A percentile compares a stretch with the other conserved stretches of the same genome.
phyloP scores from a whole-genome alignment of 2,888 invertebrate species.

The Pocota personata region DNA sequence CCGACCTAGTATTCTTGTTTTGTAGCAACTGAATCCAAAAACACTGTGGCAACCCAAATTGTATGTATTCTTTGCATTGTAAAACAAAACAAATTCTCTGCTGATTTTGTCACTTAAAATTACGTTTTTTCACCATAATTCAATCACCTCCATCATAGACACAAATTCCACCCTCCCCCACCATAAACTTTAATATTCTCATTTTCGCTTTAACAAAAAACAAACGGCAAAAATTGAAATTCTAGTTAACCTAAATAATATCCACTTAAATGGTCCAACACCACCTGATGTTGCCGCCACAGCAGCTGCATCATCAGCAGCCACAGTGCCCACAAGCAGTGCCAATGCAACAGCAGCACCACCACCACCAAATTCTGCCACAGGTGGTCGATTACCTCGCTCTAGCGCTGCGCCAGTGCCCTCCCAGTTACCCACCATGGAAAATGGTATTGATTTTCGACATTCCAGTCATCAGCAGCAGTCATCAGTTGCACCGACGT shows the following conservation, averaged over 20 bases:
- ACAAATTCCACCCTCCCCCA: conserved; percentile 32
- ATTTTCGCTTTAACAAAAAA: conserved; percentile 20
- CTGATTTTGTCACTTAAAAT: background rate
- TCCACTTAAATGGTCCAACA: conserved; percentile 77
- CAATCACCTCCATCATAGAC: conserved; percentile 35
- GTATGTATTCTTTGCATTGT: too few relatives aligned
- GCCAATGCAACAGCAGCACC: conserved; percentile 55
- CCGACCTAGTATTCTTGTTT: too few relatives aligned
- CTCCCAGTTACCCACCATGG: conserved; percentile 70
- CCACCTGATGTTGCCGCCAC: conserved; percentile 64
- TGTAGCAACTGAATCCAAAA: too few relatives aligned
- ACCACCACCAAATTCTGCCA: conserved; percentile 53
- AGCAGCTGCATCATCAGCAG: conserved; percentile 67
- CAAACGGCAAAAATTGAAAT: conserved; percentile 54
- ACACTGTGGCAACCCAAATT: too few relatives aligned
- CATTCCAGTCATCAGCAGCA: conserved; percentile 75
- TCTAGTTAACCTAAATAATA: conserved; percentile 75
- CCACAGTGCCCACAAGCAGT: conserved; percentile 60
- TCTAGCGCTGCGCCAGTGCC: conserved; percentile 31
- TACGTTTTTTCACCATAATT: conserved; percentile 19
- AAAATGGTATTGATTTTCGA: conserved; percentile 80
- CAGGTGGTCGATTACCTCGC: conserved; percentile 60
- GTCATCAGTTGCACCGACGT: conserved; percentile 4
- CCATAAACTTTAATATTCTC: conserved; percentile 11
- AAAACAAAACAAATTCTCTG: too few relatives aligned